Evolutionary conservation across 1,140 invertebrate species (phyloP).

Genomic region (Drosophila ercepeae): DNA sequence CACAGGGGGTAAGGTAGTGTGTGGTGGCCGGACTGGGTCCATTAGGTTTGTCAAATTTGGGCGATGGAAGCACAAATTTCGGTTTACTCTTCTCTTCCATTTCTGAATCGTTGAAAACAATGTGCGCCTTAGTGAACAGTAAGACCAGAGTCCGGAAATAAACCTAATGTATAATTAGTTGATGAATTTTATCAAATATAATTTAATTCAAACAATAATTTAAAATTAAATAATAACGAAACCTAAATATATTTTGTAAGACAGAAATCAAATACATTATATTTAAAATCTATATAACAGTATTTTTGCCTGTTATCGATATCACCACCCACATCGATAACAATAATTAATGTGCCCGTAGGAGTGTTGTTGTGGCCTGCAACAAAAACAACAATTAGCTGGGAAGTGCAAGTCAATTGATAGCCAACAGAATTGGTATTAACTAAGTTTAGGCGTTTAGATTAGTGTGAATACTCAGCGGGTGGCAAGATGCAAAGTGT

Average conservation of each 20-base stretch:
- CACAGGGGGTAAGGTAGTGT: constrained; percentile 74
- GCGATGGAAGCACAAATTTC: constrained; percentile 68
- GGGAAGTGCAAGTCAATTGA: constrained; percentile 35
- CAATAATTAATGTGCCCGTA: constrained; percentile 5
- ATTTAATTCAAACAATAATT: neutral
- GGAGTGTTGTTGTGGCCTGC: constrained; percentile 11
- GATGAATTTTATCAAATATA: neutral
- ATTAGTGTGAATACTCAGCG: constrained; percentile 51
- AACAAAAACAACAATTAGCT: constrained; percentile 40
- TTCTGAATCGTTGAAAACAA: constrained; percentile 32
- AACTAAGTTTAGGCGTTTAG: constrained; percentile 31
- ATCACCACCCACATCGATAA: constrained; percentile 2
- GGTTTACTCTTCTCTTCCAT: constrained; percentile 50
- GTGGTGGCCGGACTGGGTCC: constrained; percentile 19
- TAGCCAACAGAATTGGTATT: constrained; percentile 25
- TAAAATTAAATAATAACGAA: too few species aligned
- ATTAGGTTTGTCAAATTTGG: constrained; percentile 63
- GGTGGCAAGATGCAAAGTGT: constrained; percentile 94
- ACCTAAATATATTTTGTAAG: too few species aligned
- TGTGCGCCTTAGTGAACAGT: constrained; percentile 29
- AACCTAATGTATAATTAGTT: neutral
- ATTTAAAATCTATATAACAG: too few species aligned
- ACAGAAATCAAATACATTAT: too few species aligned
- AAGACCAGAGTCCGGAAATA: neutral
- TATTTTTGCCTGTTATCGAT: constrained; percentile 6